These are phyloP conservation scores for Battus philenor DNA, from an alignment of 1,140 invertebrate genomes.

Conservation along the genomic window DNA sequence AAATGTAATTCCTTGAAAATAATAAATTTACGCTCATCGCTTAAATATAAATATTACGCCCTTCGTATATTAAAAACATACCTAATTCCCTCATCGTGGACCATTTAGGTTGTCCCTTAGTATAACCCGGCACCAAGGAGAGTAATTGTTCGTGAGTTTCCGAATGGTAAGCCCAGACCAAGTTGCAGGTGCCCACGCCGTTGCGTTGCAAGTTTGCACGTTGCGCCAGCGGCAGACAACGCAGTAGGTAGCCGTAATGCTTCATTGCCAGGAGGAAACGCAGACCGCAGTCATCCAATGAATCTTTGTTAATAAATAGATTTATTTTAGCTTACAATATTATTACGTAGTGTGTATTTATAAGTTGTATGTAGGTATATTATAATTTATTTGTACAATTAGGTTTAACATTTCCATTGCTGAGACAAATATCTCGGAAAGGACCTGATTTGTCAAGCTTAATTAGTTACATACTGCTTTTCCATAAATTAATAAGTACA, in stretches of 20 bases:
- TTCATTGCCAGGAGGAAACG: conserved; percentile 98
- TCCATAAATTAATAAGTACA: no score
- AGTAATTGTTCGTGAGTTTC: conserved; percentile 98
- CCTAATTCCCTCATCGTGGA: conserved; percentile 91
- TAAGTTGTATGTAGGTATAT: no score
- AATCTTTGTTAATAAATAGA: conserved; percentile 81
- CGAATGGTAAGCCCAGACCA: conserved; percentile 99
- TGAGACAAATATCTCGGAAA: neutral
- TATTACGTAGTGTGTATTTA: no score
- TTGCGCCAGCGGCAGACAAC: conserved; percentile 92
- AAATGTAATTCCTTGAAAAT: no score
- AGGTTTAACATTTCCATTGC: neutral
- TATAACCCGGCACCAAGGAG: conserved; percentile 91
- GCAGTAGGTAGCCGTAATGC: conserved; percentile 96
- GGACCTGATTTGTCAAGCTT: no score
- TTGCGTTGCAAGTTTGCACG: conserved; percentile 90
- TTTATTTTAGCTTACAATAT: no score
- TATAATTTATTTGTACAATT: no score
- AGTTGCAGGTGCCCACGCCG: conserved; percentile 93
- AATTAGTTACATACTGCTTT: no score
- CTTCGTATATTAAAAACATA: conserved; percentile 34
- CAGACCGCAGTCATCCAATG: conserved; percentile 97
- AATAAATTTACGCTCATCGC: no score
- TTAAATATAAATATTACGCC: no score
- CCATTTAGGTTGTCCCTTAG: conserved; percentile 92